phyloP scores from a whole-genome alignment of 2,888 invertebrate genomes.

The Syrista parreyssii region DNA sequence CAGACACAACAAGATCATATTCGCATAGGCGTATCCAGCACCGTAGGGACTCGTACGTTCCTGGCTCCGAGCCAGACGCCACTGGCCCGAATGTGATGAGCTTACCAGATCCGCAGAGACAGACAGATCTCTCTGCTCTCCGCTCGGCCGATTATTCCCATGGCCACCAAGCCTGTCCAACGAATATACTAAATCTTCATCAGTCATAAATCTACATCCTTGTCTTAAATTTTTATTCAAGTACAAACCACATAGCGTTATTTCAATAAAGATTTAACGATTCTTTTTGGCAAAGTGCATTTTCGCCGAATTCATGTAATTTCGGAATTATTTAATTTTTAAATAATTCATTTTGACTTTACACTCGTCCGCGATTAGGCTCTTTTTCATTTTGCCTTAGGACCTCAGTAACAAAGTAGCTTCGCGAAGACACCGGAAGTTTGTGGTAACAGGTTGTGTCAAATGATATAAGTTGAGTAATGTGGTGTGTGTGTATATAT shows the following conservation, averaged over 20 bases:
- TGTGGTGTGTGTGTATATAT: neutral
- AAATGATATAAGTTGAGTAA: neutral
- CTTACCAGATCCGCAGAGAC: conserved; percentile 15
- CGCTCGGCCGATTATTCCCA: conserved; percentile 33
- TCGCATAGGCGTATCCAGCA: conserved; percentile 24
- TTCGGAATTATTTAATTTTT: too few relatives aligned
- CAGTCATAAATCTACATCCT: neutral
- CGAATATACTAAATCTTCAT: neutral
- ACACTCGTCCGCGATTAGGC: too few relatives aligned
- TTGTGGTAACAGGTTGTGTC: neutral
- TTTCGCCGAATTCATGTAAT: too few relatives aligned
- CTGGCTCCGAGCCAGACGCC: conserved; percentile 22
- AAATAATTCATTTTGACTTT: too few relatives aligned
- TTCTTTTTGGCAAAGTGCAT: too few relatives aligned
- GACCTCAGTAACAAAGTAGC: neutral
- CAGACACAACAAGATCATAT: conserved; percentile 40
- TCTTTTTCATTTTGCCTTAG: neutral
- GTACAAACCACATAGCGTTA: too few relatives aligned
- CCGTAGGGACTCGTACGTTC: conserved; percentile 10
- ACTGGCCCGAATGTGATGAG: conserved; percentile 20
- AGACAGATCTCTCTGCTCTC: conserved; percentile 5
- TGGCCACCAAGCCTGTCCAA: conserved; percentile 30
- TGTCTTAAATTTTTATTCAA: neutral
- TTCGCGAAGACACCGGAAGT: neutral
- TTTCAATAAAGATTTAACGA: too few relatives aligned